Base-by-base conservation (phyloP, 2,113 vertebrate genomes). In the Zapornia atra region DNA sequence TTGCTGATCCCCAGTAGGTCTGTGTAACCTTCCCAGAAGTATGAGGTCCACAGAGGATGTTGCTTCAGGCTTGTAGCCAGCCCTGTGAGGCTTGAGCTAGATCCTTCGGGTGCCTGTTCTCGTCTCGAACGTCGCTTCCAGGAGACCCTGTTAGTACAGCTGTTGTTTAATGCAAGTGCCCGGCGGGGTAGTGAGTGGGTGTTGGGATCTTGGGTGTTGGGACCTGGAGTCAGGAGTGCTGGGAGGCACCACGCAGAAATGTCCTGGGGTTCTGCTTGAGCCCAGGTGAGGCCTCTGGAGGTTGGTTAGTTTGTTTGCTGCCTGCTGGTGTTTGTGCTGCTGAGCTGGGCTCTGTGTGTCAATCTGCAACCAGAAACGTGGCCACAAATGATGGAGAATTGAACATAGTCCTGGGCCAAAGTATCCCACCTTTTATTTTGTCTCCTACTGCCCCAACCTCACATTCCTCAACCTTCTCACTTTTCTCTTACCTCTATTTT, bases 141-240 rank as follows among this genome's bases (percentile, higher is more conserved):
- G 2, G 10, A 48, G 31, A 15, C 31, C 44, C 87, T 24, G 0
- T 40, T 71, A 54, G 26, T 3, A 9, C 44, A 3, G 72, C 2
- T 53, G 75, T 64, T 87, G 36, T 34, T 85, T 76, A 42, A 38
- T 11, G 4, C 36, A 4, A 13, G 24, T 3, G 8, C 40, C 3
- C 0, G 10, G 50, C 31, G 10, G 69, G 0, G 1, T 4, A 31
- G n/a, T 26, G 24, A 16, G 19, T 6, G 15, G 36, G 25, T 33
- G 3, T 9, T 69, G 9, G 29, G 40, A 40, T 40, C 40, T n/a
- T 6, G 15, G 36, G 25, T 33, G 3, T 9, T 69, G 9, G 29
- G 40, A 40, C 13, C 40, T 26, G 54, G 75, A 31, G 7, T 11
- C 5, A 12, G 56, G 46, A 66, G 54, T 28, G 21, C 31, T 44